Base-by-base conservation (phyloP, 2,113 vertebrate species). In the Ictalurus punctatus region DNA sequence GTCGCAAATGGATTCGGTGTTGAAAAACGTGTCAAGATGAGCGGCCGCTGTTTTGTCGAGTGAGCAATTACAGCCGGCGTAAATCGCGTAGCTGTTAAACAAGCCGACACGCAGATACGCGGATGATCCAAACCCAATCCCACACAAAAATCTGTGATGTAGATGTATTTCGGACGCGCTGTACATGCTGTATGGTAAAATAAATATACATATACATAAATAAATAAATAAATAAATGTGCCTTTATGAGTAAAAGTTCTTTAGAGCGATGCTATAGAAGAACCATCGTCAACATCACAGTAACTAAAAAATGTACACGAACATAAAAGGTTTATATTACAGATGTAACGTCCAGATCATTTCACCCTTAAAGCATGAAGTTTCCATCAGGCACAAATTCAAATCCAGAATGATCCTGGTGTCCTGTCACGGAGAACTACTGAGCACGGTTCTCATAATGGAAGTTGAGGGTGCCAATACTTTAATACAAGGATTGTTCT, bases 1-100 rank as follows among this genome's bases (percentile, higher is more conserved):
- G 88, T 85, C 83, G n/a, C 83, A 86, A 84, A 83, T 86, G 85
- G 85, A 86, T 87, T 85, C 23, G 37, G 56, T 63, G 34, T 84
- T 78, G 34, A 79, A 86, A 79, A 78, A 63, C 59, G 85, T 83
- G 86, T 90, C 85, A 81, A 90, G 81, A 86, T 83, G 80, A 87
- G 85, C 85, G 19, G 73, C 23, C 58, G 59, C 83, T 80, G 88
- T 80, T 87, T 59, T 65, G 73, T 59, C 67, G 73, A 86, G 89
- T 84, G 86, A 56, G 73, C 74, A 86, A 86, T 91, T 88, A 87
- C 63, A 25, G 19, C 37, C 59, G 76, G 30, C 37, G 63, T 63
- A 79, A 85, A 85, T 40, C 71, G 10, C 0, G 12, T 37, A 13
- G 30, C 23, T 79, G 88, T 34, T 52, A 88, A 83, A 83, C 30